A percentile compares a stretch with the other conserved stretches of the same genome.
These are phyloP conservation scores for Lota lota DNA, from an alignment of 2,113 vertebrate genomes.

Conservation along the genomic window DNA sequence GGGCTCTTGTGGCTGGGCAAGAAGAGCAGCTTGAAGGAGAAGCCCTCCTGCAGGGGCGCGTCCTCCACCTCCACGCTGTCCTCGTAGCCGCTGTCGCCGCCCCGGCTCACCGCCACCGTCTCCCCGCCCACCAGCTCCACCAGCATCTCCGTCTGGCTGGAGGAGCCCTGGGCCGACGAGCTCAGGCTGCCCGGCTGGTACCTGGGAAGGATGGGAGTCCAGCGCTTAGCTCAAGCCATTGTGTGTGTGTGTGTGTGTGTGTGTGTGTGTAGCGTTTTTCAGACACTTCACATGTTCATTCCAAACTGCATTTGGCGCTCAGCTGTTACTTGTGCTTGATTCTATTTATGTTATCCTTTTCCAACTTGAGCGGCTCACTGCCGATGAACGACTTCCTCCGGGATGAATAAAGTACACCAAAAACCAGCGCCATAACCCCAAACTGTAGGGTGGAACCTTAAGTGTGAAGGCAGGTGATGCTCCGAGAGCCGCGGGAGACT, in stretches of 20 bases:
- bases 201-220: conserved; percentile 60
- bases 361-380: too few relatives aligned
- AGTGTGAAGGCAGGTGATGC: background rate
- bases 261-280: too few relatives aligned
- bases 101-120: conserved; percentile 57
- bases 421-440: too few relatives aligned
- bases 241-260: too few relatives aligned
- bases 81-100: conserved; percentile 65
- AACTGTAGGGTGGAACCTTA: too few relatives aligned
- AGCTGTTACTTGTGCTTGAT: too few relatives aligned
- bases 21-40: conserved; percentile 70
- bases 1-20: conserved; percentile 68
- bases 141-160: conserved; percentile 76
- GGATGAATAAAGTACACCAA: too few relatives aligned
- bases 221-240: too few relatives aligned
- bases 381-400: too few relatives aligned
- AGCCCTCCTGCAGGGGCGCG: conserved; percentile 50
- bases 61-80: conserved; percentile 41
- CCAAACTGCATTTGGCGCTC: too few relatives aligned
- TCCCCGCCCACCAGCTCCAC: conserved; percentile 74
- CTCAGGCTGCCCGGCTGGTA: conserved; percentile 81
- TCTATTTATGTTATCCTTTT: too few relatives aligned
- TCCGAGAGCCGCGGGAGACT: background rate
- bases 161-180: conserved; percentile 61
- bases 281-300: too few relatives aligned